Base-by-base conservation (phyloP, 2,113 vertebrate species). In the Romanogobio albipinnatus region DNA sequence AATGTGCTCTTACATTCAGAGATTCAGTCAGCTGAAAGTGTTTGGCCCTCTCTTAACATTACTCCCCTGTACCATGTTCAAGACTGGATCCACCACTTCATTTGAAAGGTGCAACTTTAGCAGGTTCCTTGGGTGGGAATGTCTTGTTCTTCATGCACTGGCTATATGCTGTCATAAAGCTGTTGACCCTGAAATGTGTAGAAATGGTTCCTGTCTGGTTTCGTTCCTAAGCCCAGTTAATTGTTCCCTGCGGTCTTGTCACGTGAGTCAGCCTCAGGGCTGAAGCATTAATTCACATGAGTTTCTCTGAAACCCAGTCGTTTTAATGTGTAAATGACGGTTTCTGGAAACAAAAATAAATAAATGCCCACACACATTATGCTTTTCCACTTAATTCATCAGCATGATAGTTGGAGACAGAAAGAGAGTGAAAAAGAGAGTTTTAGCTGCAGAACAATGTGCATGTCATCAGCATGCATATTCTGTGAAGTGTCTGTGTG, bases 161-260 rank as follows among this genome's bases (percentile, higher is more conserved):
- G 70, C 75, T 53, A 24, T 9, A 5, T 26, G 66, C 33, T 64
- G 81, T 84, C 85, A 80, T 79, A 73, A 71, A 79, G 47, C 47
- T 49, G 24, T 56, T 86, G 87, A 88, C 87, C 87, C 87, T 81
- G 76, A 86, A 84, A 66, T 76, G 47, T 68, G 68, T 80, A 61
- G 68, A 84, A 75, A 84, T 76, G 56, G 59, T 68, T 82, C 76
- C 73, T 78, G 64, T 33, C 81, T 79, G 70, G 76, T 81, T 86
- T 56, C 66, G 61, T 81, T 86, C 76, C 74, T 84, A 84, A 86
- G 84, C 84, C 85, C 45, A 56, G 70, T 82, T 86, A 88, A 88
- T 86, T 88, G 87, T 84, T 88, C 87, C 84, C 81, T 14, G 84
- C 58, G 76, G 87, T 66, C 81, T 71, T 62, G 81, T 79, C 75